Percentiles rank a stretch among this genome's conserved stretches.
Conservation (phyloP, 2,888 invertebrate genomes). For the Hemithea aestivaria region DNA sequence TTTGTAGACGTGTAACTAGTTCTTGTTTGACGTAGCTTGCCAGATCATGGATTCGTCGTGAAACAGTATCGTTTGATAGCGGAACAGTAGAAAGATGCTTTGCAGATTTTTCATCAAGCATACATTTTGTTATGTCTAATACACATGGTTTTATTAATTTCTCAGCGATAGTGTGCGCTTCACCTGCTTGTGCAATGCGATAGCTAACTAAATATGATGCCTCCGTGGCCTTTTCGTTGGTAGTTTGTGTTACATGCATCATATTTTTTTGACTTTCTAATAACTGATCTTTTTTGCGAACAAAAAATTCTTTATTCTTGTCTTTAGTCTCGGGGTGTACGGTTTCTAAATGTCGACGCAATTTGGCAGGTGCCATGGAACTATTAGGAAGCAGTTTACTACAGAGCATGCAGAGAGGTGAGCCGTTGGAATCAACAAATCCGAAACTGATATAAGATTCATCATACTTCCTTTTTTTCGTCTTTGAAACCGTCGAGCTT, state of each 20-base stretch:
- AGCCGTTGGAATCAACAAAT: conserved; percentile 32
- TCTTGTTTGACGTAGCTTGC: conserved; percentile 30
- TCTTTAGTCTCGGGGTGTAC: conserved; percentile 27
- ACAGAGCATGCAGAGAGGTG: conserved; percentile 24
- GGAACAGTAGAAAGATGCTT: conserved; percentile 35
- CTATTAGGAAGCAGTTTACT: conserved; percentile 28
- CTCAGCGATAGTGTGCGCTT: conserved; percentile 36
- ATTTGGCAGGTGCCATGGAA: conserved; percentile 30
- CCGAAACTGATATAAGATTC: conserved; percentile 30
- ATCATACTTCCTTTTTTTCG: conserved; percentile 29
- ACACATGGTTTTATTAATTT: conserved; percentile 29
- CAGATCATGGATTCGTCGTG: conserved; percentile 37
- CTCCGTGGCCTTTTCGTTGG: conserved; percentile 33
- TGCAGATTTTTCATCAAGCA: conserved; percentile 34
- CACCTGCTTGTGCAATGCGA: conserved; percentile 30
- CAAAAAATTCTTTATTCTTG: conserved; percentile 28
- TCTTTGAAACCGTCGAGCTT: conserved; percentile 25
- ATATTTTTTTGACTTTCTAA: conserved; percentile 28
- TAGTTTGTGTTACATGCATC: conserved; percentile 29
- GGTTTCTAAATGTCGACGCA: conserved; percentile 21
- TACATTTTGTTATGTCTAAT: conserved; percentile 32
- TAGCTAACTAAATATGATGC: conserved; percentile 34
- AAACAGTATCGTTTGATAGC: conserved; percentile 39
- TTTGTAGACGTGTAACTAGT: conserved; percentile 28
- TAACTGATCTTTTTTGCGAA: conserved; percentile 26